Conservation (phyloP, 2,888 invertebrate genomes). For the Cerceris rybyensis region DNA sequence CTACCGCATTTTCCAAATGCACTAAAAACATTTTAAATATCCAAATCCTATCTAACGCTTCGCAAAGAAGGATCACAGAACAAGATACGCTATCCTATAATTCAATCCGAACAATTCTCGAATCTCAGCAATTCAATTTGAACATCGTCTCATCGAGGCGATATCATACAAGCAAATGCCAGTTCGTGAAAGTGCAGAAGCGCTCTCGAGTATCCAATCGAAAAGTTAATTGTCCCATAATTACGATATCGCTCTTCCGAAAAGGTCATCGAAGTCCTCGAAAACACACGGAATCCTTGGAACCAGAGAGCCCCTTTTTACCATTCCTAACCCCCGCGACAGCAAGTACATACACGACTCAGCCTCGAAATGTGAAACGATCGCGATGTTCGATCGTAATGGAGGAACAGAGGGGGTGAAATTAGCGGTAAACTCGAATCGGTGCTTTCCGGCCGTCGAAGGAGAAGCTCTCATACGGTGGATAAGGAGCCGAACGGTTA, state of each 20-base stretch:
- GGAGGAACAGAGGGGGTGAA: slow-evolving; percentile 15
- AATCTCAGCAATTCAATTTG: too few relatives aligned
- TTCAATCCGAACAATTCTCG: too few relatives aligned
- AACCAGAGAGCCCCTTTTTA: too few relatives aligned
- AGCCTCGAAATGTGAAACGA: slow-evolving; percentile 11
- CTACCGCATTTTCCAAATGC: too few relatives aligned
- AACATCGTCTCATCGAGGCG: too few relatives aligned
- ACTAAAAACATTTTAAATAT: too few relatives aligned
- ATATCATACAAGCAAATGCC: too few relatives aligned
- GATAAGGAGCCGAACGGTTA: slow-evolving; percentile 59
- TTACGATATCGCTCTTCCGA: background rate
- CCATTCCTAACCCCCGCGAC: background rate
- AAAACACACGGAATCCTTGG: too few relatives aligned
- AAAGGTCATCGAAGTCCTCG: background rate
- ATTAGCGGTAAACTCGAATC: slow-evolving; percentile 50
- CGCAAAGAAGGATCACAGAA: too few relatives aligned
- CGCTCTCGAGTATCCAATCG: background rate
- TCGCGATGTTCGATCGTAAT: slow-evolving; percentile 8
- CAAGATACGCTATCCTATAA: too few relatives aligned
- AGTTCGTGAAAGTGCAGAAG: too few relatives aligned
- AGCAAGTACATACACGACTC: background rate
- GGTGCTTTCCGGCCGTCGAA: slow-evolving; percentile 41
- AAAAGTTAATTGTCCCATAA: background rate
- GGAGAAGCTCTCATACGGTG: slow-evolving; percentile 24
- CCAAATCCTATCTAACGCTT: too few relatives aligned